Conservation (phyloP, 2,888 invertebrate genomes). For the Conus canariensis region DNA sequence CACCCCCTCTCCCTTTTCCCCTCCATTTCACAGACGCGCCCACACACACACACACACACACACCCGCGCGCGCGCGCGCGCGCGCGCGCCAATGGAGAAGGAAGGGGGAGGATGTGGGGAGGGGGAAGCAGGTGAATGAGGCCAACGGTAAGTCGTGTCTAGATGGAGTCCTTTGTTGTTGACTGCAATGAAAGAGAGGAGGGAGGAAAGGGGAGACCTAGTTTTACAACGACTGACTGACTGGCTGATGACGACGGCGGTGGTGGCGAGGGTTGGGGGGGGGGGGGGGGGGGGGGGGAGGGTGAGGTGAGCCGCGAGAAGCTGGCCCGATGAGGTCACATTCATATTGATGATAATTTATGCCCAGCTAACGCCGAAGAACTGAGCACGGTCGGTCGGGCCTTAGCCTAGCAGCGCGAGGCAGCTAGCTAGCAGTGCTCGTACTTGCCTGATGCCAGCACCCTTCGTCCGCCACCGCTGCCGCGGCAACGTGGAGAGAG, state of each 20-base stretch:
- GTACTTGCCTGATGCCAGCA: not conserved
- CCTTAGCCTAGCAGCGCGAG: too few species aligned
- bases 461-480: not conserved
- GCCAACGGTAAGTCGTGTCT: too few species aligned
- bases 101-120: not conserved
- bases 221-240: too few species aligned
- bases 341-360: slow-evolving; percentile 36
- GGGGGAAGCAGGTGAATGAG: not conserved
- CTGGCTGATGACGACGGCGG: too few species aligned
- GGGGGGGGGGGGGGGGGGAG: not conserved
- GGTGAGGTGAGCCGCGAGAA: not conserved
- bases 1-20: too few species aligned
- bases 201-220: not conserved
- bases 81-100: too few species aligned
- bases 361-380: slow-evolving; percentile 35
- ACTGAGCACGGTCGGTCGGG: not conserved
- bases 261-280: not conserved
- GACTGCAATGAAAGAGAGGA: not conserved
- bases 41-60: too few species aligned
- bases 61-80: too few species aligned
- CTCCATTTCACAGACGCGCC: too few species aligned
- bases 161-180: not conserved
- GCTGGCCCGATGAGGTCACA: slow-evolving; percentile 31
- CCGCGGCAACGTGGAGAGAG: not conserved
- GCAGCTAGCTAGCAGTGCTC: not conserved